A percentile compares a stretch with the other conserved stretches of the same genome.
phyloP scores from a whole-genome alignment of 2,797 vertebrate species.

The Crocodylus rhombifer region DNA sequence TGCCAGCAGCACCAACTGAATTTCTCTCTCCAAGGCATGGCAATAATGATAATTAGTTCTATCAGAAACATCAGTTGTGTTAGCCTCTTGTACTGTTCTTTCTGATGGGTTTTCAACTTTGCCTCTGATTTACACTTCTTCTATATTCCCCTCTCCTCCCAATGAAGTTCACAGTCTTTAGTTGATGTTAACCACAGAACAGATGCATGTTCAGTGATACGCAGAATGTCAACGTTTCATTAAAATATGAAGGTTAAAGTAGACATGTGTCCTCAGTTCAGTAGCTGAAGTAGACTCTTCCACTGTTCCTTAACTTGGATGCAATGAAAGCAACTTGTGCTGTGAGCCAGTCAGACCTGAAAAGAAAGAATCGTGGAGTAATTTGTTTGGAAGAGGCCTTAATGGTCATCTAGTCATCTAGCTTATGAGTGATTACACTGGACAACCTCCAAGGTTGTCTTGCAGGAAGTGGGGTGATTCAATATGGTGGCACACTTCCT shows the following conservation, averaged over 20 bases:
- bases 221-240: rapidly evolving
- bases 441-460: background rate
- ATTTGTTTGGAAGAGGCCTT: no score
- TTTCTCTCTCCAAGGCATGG: background rate
- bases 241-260: background rate
- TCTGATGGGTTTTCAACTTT: background rate
- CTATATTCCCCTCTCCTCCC: rapidly evolving
- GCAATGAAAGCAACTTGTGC: background rate
- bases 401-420: no score
- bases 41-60: background rate
- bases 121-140: background rate
- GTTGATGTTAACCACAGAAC: background rate
- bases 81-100: background rate
- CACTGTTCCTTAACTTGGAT: background rate
- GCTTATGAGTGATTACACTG: background rate
- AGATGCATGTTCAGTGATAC: background rate
- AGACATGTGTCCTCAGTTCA: background rate
- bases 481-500: background rate
- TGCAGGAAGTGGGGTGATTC: background rate
- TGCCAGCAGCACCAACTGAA: background rate
- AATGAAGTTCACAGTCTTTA: background rate
- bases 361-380: background rate
- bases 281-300: background rate
- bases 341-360: background rate
- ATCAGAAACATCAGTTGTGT: background rate